Percentiles rank a stretch among this genome's conserved stretches.
These are phyloP conservation scores for Peromyscus eremicus DNA, from an alignment of 2,797 vertebrate genomes.

Conservation along the genomic window DNA sequence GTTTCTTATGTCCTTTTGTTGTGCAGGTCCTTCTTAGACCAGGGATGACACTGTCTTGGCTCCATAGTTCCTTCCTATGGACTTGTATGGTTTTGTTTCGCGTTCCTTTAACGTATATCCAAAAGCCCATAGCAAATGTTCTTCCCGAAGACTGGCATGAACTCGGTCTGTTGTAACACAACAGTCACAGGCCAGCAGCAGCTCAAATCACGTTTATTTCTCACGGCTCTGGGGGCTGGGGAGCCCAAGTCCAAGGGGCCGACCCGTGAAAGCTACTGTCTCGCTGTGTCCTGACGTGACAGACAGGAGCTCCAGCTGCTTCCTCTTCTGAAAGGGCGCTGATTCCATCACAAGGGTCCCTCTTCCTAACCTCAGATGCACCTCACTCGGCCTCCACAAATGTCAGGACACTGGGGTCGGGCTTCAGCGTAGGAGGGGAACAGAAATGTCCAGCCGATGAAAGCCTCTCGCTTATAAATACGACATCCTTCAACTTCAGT, in stretches of 20 bases:
- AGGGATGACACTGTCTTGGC: neutral
- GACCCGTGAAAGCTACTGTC: neutral
- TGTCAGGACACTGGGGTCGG: neutral
- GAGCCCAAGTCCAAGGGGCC: neutral
- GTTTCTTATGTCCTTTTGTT: neutral
- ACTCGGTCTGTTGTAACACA: neutral
- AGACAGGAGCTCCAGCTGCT: neutral
- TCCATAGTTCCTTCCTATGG: neutral
- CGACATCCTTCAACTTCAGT: neutral
- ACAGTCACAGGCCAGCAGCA: fast-evolving
- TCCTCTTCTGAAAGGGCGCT: neutral
- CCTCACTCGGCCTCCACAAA: neutral
- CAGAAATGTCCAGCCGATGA: neutral
- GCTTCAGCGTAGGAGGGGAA: neutral
- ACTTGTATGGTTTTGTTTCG: neutral
- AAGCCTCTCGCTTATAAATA: neutral
- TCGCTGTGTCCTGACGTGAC: neutral
- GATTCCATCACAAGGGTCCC: neutral
- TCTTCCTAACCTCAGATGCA: too few species aligned
- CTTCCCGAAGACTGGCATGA: neutral
- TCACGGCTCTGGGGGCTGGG: neutral
- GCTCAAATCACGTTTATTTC: neutral
- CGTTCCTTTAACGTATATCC: neutral
- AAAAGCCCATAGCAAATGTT: neutral
- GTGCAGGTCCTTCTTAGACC: neutral